Evolutionary conservation across 23 tunicate genomes (phyloP).

Genomic region (Styela clava): DNA sequence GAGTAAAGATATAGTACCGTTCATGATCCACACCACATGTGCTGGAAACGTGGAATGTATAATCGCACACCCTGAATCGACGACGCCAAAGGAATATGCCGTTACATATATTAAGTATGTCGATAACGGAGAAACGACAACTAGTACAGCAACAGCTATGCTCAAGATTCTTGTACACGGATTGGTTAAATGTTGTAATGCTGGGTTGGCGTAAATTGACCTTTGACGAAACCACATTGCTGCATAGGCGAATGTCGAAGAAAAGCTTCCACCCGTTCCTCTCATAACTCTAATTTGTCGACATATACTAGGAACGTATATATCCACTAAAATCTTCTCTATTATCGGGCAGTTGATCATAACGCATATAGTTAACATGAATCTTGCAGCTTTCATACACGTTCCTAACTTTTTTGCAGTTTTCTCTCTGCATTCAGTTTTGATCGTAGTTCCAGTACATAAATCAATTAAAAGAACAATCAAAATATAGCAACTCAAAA

Average conservation of each 20-base stretch:
- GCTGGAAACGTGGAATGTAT: not conserved
- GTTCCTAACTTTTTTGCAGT: too few species aligned
- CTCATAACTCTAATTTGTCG: not conserved
- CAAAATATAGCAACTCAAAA: too few species aligned
- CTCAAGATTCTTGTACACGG: not conserved
- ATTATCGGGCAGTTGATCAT: not conserved
- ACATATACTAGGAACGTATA: not conserved
- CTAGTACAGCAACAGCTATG: not conserved
- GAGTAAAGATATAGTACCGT: not conserved
- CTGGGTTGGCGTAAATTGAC: not conserved
- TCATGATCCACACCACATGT: not conserved
- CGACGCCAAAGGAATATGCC: not conserved
- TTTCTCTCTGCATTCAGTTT: too few species aligned
- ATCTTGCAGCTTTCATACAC: too few species aligned
- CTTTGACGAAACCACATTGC: slow-evolving; percentile 11
- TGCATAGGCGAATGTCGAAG: not conserved
- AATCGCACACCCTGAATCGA: not conserved
- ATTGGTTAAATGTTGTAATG: not conserved
- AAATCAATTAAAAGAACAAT: not conserved
- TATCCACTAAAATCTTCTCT: not conserved
- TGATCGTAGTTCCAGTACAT: too few species aligned
- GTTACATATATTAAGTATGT: not conserved
- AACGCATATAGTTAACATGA: too few species aligned
- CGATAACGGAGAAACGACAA: not conserved
- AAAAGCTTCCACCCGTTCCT: slow-evolving; percentile 3